Conservation (phyloP, 2,888 invertebrate species). For the Drosophila niveifrons region DNA sequence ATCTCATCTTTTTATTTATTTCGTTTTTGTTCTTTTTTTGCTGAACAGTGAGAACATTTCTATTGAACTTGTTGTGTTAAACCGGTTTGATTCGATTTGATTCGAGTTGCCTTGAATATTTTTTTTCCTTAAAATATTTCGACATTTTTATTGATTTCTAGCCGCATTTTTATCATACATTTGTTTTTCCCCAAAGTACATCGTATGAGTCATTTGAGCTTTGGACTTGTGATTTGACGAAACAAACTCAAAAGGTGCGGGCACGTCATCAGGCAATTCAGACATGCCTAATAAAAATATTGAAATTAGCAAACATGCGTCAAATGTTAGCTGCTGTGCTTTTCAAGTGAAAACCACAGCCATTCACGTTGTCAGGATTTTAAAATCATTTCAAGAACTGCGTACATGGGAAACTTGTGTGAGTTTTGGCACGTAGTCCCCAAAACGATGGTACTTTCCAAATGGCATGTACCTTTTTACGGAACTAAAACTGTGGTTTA, state of each 20-base stretch:
- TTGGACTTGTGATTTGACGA: constrained; percentile 53
- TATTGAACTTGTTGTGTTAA: constrained; percentile 64
- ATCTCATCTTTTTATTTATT: constrained; percentile 16
- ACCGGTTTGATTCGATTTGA: constrained; percentile 44
- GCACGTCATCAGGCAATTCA: constrained; percentile 48
- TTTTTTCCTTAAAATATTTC: constrained; percentile 54
- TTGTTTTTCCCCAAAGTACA: constrained; percentile 45
- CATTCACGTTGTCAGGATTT: constrained; percentile 57
- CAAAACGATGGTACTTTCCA: not conserved
- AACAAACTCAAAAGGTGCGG: constrained; percentile 28
- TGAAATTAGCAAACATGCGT: constrained; percentile 41
- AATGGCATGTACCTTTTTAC: not conserved
- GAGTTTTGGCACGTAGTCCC: constrained; percentile 60
- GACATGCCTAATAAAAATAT: constrained; percentile 47
- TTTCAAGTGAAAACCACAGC: constrained; percentile 41
- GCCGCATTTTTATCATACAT: constrained; percentile 61
- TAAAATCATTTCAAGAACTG: constrained; percentile 27
- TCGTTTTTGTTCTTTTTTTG: constrained; percentile 35
- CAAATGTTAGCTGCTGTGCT: constrained; percentile 38
- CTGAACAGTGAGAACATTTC: constrained; percentile 58
- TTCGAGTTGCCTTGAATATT: constrained; percentile 46
- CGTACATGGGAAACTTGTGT: constrained; percentile 48
- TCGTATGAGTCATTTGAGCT: constrained; percentile 65
- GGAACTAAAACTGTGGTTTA: not conserved
- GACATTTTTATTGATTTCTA: constrained; percentile 74